Evolutionary conservation across 2,888 invertebrate species (phyloP), one percentile per base, ranked within the genome.

Genomic region (Coecobrya sp.): DNA sequence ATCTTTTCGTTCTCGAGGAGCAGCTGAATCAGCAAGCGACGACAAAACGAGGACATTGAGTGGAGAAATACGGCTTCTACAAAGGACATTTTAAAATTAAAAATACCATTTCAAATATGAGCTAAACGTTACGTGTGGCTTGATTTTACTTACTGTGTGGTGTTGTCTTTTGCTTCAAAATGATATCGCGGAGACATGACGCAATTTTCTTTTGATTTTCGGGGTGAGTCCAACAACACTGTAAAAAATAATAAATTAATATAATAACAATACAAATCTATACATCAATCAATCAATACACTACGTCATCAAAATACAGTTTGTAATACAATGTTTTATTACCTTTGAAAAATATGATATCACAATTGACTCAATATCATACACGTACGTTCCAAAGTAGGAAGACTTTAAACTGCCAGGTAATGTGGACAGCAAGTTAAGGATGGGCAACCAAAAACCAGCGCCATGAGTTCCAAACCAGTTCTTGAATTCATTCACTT

Each of bases 381-480:
- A 95, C 84, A 94, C 84, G 92, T 94, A 70, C 84, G 93, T 73
- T 76, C 95, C 94, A 87, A 94, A 95, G 59, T 93, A 95, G 22
- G 81, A 86, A 10, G 93, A 86, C 79, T 95, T 95, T 45, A 95
- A 86, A 84, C 86, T 93, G 42, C 93, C 94, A 22, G 95, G 94
- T 16, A 94, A 70, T 7, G 93, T 93, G 1, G 94, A 98, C 42
- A 98, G 96, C 95, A 98, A 96, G 92, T 97, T 97, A 11, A 99
- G 96, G 93, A 99, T 96, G 3, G 98, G 98, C 76, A 97, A 96
- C 98, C 98, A 99, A 96, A 98, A 99, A n/a, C 97, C 96, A 1
- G 97, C 97, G 8, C 98, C 98, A 94, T 98, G 97, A 81, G 96
- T 96, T 16, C 98, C 98, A 76, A 99, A 96, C 98, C 98, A 99